Conservation (phyloP, 2,113 vertebrate species). For the Eulemur macaco region DNA sequence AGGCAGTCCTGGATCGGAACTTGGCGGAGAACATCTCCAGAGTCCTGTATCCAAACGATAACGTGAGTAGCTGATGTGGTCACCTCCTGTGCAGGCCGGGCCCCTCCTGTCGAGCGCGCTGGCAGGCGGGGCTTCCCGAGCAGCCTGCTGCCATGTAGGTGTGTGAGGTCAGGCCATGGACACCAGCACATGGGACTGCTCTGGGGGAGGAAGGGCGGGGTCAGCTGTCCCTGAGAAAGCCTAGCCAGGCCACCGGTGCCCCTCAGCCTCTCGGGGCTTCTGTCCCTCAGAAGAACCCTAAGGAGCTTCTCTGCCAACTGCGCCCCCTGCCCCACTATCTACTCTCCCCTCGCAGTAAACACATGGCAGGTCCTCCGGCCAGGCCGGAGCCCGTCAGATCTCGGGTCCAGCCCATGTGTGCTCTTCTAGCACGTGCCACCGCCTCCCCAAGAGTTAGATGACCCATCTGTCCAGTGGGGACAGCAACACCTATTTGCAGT, state of each 20-base stretch:
- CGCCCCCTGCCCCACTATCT: neutral
- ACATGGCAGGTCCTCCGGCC: neutral
- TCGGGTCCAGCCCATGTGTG: fast-evolving
- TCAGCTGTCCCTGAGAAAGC: fast-evolving
- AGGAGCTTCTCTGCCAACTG: neutral
- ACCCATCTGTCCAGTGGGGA: neutral
- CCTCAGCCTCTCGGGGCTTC: neutral
- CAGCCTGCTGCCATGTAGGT: neutral
- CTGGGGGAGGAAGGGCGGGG: neutral
- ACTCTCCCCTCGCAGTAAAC: neutral
- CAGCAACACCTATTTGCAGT: fast-evolving
- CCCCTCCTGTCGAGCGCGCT: too few relatives aligned
- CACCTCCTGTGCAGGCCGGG: neutral
- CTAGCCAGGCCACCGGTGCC: fast-evolving
- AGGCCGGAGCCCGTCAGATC: neutral
- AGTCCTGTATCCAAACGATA: conserved; percentile 93
- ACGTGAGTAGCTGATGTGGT: conserved; percentile 82
- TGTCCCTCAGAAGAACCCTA: neutral
- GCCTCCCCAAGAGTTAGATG: neutral
- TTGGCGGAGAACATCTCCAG: conserved; percentile 94
- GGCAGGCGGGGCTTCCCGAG: too few relatives aligned
- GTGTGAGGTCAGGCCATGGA: too few relatives aligned
- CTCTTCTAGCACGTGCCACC: fast-evolving
- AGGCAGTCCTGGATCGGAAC: conserved; percentile 92
- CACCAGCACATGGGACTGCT: neutral